Evolutionary conservation across 2,797 vertebrate genomes (phyloP).

Genomic region (Gallinago nigripennis): DNA sequence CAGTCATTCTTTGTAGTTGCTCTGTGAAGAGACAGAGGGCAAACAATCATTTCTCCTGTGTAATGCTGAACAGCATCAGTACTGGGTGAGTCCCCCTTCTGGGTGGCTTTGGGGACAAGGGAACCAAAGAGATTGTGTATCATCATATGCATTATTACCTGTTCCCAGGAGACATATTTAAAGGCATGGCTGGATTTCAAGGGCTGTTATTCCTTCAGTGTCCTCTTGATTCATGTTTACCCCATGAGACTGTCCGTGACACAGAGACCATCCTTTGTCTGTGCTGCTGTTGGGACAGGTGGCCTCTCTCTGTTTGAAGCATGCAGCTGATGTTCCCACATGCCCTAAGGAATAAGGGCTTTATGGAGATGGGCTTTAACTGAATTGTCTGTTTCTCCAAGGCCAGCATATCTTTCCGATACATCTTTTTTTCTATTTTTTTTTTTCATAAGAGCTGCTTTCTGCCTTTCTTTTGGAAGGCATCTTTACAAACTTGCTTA

Average conservation of each 20-base stretch:
- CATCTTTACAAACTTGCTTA: neutral
- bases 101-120: neutral
- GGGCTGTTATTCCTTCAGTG: neutral
- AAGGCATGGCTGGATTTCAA: constrained; percentile 5
- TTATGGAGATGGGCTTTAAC: constrained; percentile 26
- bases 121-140: neutral
- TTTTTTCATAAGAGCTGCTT: neutral
- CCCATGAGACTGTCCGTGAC: neutral
- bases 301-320: neutral
- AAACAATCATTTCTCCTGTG: neutral
- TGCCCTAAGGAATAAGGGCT: neutral
- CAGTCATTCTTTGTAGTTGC: neutral
- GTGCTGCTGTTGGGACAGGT: neutral
- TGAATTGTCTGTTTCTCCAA: neutral
- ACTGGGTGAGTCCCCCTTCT: neutral
- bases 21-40: neutral
- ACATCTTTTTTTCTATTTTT: neutral
- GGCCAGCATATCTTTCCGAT: neutral
- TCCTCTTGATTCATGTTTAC: neutral
- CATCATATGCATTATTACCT: neutral
- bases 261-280: constrained; percentile 4
- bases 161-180: neutral
- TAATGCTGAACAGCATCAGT: neutral
- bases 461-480: neutral
- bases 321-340: constrained; percentile 18